Base-by-base conservation (phyloP, 2,888 invertebrate genomes). In the Sepioteuthis lessoniana region DNA sequence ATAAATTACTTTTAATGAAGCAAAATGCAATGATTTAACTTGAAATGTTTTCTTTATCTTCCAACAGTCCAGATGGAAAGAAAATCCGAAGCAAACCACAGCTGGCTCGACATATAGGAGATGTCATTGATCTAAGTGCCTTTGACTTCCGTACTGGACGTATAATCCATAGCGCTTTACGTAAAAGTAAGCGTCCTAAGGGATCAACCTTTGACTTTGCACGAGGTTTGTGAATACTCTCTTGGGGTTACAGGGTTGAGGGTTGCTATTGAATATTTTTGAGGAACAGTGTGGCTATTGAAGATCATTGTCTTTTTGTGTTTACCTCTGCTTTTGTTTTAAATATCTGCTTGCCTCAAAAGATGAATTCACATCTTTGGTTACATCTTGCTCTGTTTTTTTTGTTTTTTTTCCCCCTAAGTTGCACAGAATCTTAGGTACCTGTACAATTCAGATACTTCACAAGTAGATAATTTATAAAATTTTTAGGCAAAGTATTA, bases 111-210 rank as follows among this genome's bases (percentile, higher is more conserved):
- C 98, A 98, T 97, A 98, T 98, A 95, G 98, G 98, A 97, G 98
- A 98, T 97, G 98, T 98, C 97, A 98, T 98, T 97, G 98, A 98
- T 97, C 98, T 98, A 96, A 98, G 98, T 96, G 98, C 98, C 97
- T 98, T 98, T 98, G 98, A 98, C 98, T 98, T 98, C 97, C 98
- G 98, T 97, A 98, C 98, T 96, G 98, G 98, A 96, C 98, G 98
- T 97, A 98, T 98, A 37, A 96, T 97, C 37, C 96, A 96, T 93
- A 96, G 96, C 95, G 96, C 97, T 93, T 97, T 98, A 97, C 98
- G 98, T 97, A 98, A 98, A 98, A 98, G 98, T 98, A 98, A 98
- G 97, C 98, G 98, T 97, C 98, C 98, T 97, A 98, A 98, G 97
- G 97, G 97, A 96, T 98, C 98, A 97, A 98, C 98, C 97, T 98